Evolutionary conservation across 2,113 vertebrate species (phyloP).

Genomic region (Campylomormyrus tamandua): DNA sequence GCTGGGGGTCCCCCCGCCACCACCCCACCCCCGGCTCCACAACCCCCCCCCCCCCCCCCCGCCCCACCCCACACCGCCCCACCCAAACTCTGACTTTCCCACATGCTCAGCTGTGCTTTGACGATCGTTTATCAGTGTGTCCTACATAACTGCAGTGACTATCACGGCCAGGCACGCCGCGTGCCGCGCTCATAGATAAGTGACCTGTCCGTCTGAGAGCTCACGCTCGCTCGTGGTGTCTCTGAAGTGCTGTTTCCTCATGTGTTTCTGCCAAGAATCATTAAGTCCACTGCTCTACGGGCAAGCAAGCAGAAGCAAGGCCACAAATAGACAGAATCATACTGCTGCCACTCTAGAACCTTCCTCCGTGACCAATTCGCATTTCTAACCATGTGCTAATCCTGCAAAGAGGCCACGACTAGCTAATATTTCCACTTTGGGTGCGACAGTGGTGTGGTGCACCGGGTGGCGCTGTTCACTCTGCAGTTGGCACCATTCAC

Average conservation of each 20-base stretch:
- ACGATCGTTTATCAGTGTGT: constrained; percentile 5
- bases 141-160: neutral
- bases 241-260: neutral
- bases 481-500: neutral
- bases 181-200: neutral
- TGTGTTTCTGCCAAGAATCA: neutral
- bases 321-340: neutral
- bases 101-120: constrained; percentile 6
- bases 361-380: neutral
- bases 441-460: neutral
- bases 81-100: neutral
- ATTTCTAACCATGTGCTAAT: neutral
- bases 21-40: neutral
- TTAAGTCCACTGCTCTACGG: neutral
- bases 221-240: neutral
- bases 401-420: neutral
- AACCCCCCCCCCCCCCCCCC: neutral
- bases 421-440: neutral
- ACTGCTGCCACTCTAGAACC: neutral
- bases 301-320: neutral
- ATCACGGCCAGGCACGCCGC: neutral
- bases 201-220: neutral
- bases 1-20: too few relatives aligned
- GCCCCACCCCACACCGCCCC: too few relatives aligned
- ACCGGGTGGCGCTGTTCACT: neutral